A percentile compares a stretch with the other conserved stretches of the same genome.
Evolutionary conservation across 2,113 vertebrate genomes (phyloP).

Genomic region (Archilochus colubris): DNA sequence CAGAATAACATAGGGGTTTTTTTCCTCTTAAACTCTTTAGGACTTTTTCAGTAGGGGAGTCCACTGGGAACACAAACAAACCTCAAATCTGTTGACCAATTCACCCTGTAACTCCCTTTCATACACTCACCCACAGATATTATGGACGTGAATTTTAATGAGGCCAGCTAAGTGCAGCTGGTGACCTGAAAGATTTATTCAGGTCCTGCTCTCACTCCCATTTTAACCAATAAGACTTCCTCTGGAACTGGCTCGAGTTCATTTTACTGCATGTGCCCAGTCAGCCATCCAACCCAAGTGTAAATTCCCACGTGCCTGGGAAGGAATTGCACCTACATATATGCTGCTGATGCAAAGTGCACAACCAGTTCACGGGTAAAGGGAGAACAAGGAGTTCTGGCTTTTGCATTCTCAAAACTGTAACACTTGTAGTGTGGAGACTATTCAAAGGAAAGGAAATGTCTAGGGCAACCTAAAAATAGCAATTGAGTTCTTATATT

Average conservation of each 20-base stretch:
- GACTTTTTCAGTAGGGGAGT: conserved; percentile 23
- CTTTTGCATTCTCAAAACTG: not conserved
- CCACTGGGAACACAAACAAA: conserved; percentile 46
- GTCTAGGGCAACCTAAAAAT: not conserved
- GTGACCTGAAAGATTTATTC: conserved; percentile 58
- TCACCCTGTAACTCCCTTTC: conserved; percentile 39
- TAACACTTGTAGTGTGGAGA: not conserved
- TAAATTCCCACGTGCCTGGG: not conserved
- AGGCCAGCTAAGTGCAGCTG: conserved; percentile 54
- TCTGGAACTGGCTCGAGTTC: not conserved
- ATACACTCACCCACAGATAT: conserved; percentile 41
- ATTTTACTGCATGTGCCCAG: not conserved
- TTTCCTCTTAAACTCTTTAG: conserved; percentile 38
- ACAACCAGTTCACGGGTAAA: not conserved
- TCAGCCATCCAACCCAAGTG: not conserved
- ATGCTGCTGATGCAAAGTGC: not conserved
- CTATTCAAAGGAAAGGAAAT: not conserved
- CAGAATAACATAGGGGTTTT: not conserved
- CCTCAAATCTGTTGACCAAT: conserved; percentile 52
- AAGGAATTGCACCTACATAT: not conserved
- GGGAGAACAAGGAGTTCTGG: not conserved
- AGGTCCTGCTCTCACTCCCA: not conserved
- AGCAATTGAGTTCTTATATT: not conserved
- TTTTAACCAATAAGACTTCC: conserved; percentile 63
- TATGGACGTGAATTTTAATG: conserved; percentile 55